phyloP scores from a whole-genome alignment of 2,113 vertebrate species.

The Neolamprologus sp. region DNA sequence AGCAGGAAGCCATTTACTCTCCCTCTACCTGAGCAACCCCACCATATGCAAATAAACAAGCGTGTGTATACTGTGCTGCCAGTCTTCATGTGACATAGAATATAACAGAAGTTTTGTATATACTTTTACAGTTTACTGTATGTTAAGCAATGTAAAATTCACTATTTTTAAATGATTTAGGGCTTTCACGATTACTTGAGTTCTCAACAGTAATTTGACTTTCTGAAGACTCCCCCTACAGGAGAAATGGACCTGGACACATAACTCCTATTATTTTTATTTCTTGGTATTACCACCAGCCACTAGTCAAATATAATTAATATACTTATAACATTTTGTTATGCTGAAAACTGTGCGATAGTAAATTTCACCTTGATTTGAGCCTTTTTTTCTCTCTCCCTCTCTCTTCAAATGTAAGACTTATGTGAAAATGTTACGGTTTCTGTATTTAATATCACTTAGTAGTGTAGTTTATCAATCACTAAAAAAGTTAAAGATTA shows the following conservation, averaged over 20 bases:
- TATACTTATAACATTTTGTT: background rate
- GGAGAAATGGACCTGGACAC: background rate
- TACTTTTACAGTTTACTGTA: background rate
- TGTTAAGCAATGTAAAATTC: background rate
- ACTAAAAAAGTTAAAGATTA: background rate
- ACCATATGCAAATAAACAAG: slow-evolving; percentile 9
- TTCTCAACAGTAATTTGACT: background rate
- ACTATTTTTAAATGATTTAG: background rate
- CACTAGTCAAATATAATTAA: background rate
- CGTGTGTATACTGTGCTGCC: background rate
- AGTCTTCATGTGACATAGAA: background rate
- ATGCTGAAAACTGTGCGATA: background rate
- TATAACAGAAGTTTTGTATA: background rate
- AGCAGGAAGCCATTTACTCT: slow-evolving; percentile 45
- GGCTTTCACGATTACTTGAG: background rate
- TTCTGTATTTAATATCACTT: background rate
- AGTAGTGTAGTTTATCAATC: background rate
- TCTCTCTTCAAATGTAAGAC: background rate
- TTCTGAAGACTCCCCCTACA: background rate
- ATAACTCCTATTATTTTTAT: background rate
- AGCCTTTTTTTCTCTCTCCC: background rate
- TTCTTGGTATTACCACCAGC: background rate
- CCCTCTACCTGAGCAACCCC: slow-evolving; percentile 7
- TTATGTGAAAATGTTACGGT: background rate
- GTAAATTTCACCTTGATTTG: background rate